Evolutionary conservation across 1,140 invertebrate genomes (phyloP), one percentile per base, ranked within the genome.

Genomic region (Stratiolaelaps scimitus): DNA sequence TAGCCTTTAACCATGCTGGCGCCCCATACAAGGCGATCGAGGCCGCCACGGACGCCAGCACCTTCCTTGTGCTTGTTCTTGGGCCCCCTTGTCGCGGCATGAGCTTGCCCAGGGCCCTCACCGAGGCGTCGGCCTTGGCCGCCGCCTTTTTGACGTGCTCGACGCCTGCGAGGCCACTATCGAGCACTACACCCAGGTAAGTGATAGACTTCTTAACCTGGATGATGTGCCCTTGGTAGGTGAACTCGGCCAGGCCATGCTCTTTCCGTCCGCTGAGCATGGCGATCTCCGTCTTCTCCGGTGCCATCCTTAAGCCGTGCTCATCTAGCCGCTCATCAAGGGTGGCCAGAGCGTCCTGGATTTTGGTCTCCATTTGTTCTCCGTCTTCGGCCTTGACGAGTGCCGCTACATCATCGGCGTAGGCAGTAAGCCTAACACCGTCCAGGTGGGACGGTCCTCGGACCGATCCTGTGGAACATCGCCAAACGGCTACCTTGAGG

Each of bases 321-420:
- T 13, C 13, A 19, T 45, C 44, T 45, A n/a, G n/a, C n/a, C n/a
- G n/a, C n/a, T n/a, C n/a, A n/a, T n/a, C n/a, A n/a, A n/a, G n/a
- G n/a, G n/a, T n/a, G n/a, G n/a, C n/a, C 44, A 45, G 44, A 19
- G 44, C 13, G 44, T 45, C n/a, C n/a, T 45, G 44, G 44, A 45
- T 13, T n/a, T 45, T n/a, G 13, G 13, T 45, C n/a, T n/a, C n/a
- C n/a, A n/a, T n/a, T n/a, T n/a, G n/a, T n/a, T n/a, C n/a, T 45
- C 13, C 44, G 19, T 45, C n/a, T 45, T n/a, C n/a, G 13, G 13
- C 44, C 44, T 13, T 45, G 44, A 19, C n/a, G 13, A 45, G 44
- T n/a, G n/a, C n/a, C n/a, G n/a, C n/a, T n/a, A n/a, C n/a, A n/a
- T n/a, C n/a, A n/a, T n/a, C n/a, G n/a, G n/a, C n/a, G n/a, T n/a